Conservation (phyloP, 2,113 vertebrate species). For the Gavia stellata region DNA sequence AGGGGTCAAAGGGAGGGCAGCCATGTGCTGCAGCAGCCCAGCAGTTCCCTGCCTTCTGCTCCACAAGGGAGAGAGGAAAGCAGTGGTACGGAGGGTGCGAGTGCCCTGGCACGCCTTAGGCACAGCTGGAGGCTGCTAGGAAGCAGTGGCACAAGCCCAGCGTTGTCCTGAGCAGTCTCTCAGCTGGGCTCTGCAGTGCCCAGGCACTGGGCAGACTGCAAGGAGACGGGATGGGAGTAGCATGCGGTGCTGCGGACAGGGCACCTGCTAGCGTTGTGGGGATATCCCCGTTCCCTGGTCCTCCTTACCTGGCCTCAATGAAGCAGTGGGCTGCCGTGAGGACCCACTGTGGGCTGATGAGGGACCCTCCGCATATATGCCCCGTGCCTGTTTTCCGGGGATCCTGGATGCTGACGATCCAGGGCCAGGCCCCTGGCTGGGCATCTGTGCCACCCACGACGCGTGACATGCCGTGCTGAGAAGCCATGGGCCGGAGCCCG, state of each 20-base stretch:
- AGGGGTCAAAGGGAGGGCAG: not conserved
- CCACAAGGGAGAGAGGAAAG: not conserved
- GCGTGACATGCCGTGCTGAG: fast-evolving
- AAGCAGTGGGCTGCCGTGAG: conserved; percentile 47
- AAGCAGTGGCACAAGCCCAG: not conserved
- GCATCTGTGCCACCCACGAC: not conserved
- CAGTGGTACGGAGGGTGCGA: fast-evolving
- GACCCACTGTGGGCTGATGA: not conserved
- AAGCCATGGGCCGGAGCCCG: not conserved
- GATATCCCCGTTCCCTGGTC: fast-evolving
- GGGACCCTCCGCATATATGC: not conserved
- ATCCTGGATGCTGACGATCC: not conserved
- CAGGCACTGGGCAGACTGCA: not conserved
- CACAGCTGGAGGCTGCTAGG: not conserved
- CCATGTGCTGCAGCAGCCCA: not conserved
- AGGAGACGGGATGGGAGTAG: not conserved
- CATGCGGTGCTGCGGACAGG: fast-evolving
- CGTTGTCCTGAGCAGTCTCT: not conserved
- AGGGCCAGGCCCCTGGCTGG: conserved; percentile 12
- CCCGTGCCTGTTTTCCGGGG: fast-evolving
- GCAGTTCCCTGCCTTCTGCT: not conserved
- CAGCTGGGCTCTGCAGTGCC: not conserved
- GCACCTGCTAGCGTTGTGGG: too few species aligned
- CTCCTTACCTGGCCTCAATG: not conserved
- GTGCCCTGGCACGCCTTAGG: not conserved